phyloP scores from a whole-genome alignment of 2,888 invertebrate genomes.

The Cheilosia pagana region DNA sequence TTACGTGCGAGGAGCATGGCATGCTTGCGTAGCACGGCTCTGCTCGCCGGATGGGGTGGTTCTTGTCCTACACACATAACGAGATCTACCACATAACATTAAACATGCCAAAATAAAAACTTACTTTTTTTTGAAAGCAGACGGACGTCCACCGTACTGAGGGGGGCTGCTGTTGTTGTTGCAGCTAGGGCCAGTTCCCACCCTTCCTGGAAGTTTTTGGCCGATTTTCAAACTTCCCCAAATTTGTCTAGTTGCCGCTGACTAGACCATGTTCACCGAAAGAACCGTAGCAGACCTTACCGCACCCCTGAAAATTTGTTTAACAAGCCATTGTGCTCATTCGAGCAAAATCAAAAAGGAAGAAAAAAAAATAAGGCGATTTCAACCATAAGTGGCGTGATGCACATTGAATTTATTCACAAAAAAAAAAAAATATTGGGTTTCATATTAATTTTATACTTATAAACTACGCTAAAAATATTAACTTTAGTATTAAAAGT shows the following conservation, averaged over 20 bases:
- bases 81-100: not conserved
- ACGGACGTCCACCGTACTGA: not conserved
- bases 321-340: no score
- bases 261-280: not conserved
- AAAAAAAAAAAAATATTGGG: no score
- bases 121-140: not conserved
- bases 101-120: not conserved
- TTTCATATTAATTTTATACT: no score
- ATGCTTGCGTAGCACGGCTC: slow-evolving; percentile 2
- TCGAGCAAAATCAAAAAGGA: no score
- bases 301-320: not conserved
- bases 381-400: no score
- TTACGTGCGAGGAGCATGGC: not conserved
- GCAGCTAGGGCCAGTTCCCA: not conserved
- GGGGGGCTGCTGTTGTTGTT: not conserved
- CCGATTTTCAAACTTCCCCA: not conserved
- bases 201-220: not conserved
- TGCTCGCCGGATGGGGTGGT: not conserved
- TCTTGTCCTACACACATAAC: not conserved
- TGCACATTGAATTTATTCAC: no score
- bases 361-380: no score
- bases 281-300: not conserved
- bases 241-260: not conserved
- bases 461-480: no score
- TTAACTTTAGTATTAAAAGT: no score